Evolutionary conservation across 1,140 invertebrate species (phyloP), one percentile per base, ranked within the genome.

Genomic region (Microplitis mediator): DNA sequence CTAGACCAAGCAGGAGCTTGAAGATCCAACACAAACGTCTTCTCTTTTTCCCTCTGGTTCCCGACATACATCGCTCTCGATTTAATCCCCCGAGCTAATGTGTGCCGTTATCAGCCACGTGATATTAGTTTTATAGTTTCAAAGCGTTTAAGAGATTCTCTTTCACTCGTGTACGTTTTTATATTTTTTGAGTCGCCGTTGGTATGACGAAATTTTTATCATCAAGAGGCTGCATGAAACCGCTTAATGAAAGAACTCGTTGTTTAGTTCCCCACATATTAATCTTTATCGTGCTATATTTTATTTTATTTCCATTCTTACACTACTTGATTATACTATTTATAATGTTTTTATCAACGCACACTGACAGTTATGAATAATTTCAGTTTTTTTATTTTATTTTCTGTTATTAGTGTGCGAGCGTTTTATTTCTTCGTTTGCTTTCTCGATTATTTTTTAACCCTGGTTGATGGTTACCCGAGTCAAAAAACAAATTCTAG

Each of bases 231-330:
- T 60, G 66, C 36, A 72, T 36, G 69, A 75, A 69, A 63, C 50
- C 68, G 14, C 70, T 69, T 71, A 80, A 83, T 83, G 82, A 84
- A 84, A 84, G 82, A 82, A 73, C 76, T 77, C 77, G 79, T 85
- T 84, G 82, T 85, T 83, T 78, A 73, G 73, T 66, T 32, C 62
- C 32, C 67, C 69, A 71, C 56, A 62, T 67, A 73, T 58, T 52
- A 16, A 23, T 14, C 50, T 67, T 36, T 32, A 14, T 58, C 16
- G 32, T 69, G 3, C 35, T 64, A 39, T 64, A 11, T 45, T 45
- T 64, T 39, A 64, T 64, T n/a, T 36, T 23, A 56, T 8, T 13
- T 16, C 5, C n/a, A 56, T 23, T 16, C n/a, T 56, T 35, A 35
- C 60, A 6, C 34, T 35, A 31, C 14, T 14, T 13, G 4, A 6